A percentile compares a stretch with the other conserved stretches of the same genome.
phyloP scores from a whole-genome alignment of 1,140 invertebrate species.

The Globodera rostochiensis region DNA sequence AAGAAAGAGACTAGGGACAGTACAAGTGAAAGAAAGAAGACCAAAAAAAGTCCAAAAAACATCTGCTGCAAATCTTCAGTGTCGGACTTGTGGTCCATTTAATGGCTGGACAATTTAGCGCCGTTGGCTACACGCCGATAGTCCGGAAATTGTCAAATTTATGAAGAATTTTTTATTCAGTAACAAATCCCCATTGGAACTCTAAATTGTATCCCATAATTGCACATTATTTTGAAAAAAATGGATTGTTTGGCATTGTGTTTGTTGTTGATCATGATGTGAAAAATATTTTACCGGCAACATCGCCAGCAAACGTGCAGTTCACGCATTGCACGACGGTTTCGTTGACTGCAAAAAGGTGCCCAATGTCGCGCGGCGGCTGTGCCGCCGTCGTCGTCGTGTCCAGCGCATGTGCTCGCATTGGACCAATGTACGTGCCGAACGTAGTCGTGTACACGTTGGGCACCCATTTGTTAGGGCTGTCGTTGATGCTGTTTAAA shows the following conservation, averaged over 20 bases:
- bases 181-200: too few species aligned
- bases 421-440: neutral
- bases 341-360: constrained; percentile 26
- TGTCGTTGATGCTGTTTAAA: neutral
- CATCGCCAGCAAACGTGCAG: constrained; percentile 25
- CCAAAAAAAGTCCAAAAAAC: too few species aligned
- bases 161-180: too few species aligned
- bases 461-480: neutral
- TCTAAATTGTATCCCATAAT: neutral
- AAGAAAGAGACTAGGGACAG: too few species aligned
- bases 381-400: neutral
- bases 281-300: neutral
- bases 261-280: neutral
- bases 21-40: too few species aligned
- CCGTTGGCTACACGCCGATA: too few species aligned
- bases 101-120: too few species aligned
- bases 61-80: too few species aligned
- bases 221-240: too few species aligned
- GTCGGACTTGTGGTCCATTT: too few species aligned
- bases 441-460: neutral
- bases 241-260: too few species aligned
- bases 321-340: constrained; percentile 24
- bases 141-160: too few species aligned
- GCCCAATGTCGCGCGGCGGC: neutral
- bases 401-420: neutral